These are phyloP conservation scores for Nomada ruficornis DNA, from an alignment of 2,888 invertebrate genomes.

Conservation along the genomic window DNA sequence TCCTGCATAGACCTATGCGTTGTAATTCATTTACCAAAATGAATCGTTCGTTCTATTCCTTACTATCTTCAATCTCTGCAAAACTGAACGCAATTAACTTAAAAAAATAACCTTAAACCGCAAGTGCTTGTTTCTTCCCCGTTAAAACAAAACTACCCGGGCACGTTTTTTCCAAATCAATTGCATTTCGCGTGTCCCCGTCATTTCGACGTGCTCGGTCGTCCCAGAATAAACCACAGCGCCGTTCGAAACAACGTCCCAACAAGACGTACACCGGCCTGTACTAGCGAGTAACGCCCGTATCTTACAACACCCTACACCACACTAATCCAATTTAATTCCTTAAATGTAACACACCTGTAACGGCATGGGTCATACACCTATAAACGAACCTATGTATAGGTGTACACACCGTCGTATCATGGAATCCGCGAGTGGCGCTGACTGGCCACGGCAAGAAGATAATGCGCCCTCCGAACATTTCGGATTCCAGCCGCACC, in stretches of 20 bases:
- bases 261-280: no score
- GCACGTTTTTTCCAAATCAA: no score
- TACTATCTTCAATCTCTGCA: no score
- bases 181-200: no score
- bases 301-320: background rate
- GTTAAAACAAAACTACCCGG: no score
- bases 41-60: no score
- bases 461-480: conserved; percentile 74
- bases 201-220: no score
- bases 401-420: conserved; percentile 40
- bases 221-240: background rate
- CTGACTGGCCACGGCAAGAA: conserved; percentile 69
- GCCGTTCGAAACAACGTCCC: background rate
- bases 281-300: background rate
- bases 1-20: no score
- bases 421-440: conserved; percentile 72
- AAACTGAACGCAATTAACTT: no score
- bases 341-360: conserved; percentile 39
- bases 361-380: conserved; percentile 19
- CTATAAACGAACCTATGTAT: background rate
- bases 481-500: conserved; percentile 74
- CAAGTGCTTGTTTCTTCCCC: no score
- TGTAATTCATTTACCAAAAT: no score
- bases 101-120: no score
- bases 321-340: conserved; percentile 29